A percentile compares a stretch with the other conserved stretches of the same genome.
Evolutionary conservation across 2,797 vertebrate genomes (phyloP).

Genomic region (Pseudomugil gertrudae): DNA sequence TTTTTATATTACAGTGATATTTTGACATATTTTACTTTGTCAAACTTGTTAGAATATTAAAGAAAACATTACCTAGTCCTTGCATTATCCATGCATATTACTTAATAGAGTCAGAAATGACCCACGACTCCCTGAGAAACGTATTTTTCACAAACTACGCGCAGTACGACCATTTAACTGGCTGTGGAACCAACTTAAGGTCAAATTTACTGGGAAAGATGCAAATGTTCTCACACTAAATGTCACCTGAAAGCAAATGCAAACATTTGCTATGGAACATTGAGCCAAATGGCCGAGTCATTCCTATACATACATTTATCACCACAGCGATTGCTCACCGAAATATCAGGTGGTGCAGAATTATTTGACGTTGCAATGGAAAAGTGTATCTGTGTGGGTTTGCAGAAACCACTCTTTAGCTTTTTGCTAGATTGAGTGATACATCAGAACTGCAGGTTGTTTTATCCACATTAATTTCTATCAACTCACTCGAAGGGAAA

Average conservation of each 20-base stretch:
- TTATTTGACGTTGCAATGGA: conserved; percentile 52
- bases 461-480: background rate
- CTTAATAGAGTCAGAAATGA: background rate
- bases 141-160: background rate
- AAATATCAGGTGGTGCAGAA: conserved; percentile 37
- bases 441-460: conserved; percentile 12
- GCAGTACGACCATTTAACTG: background rate
- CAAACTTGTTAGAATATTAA: too few species aligned
- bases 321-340: conserved; percentile 25
- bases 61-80: too few species aligned
- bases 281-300: conserved; percentile 37
- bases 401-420: conserved; percentile 42
- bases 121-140: background rate
- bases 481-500: conserved; percentile 11
- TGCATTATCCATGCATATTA: background rate
- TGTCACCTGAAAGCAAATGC: background rate
- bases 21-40: too few species aligned
- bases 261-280: conserved; percentile 5
- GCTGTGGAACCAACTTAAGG: background rate
- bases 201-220: background rate
- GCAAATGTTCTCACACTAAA: background rate
- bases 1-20: background rate
- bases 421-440: conserved; percentile 24
- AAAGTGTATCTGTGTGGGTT: conserved; percentile 49
- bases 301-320: conserved; percentile 39